A percentile compares a stretch with the other conserved stretches of the same genome.
These are phyloP conservation scores for Leucopsar rothschildi DNA, from an alignment of 2,113 vertebrate species.

Conservation along the genomic window DNA sequence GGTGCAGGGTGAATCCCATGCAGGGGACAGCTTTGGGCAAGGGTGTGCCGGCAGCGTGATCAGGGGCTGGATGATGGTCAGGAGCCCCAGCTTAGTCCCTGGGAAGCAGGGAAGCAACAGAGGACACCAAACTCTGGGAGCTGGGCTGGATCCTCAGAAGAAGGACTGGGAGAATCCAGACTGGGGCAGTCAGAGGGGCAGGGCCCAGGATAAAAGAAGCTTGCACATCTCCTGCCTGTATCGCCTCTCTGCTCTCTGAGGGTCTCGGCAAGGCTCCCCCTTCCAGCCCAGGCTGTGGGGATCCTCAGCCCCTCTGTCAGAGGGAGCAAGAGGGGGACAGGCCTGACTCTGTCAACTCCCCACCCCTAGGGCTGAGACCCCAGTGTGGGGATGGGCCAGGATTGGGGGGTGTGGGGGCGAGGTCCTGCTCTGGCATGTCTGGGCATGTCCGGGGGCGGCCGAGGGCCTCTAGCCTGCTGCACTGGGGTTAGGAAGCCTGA, in stretches of 20 bases:
- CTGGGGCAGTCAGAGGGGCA: background rate
- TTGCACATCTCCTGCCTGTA: background rate
- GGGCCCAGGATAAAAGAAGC: no score
- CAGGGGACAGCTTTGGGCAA: background rate
- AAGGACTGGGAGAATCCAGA: background rate
- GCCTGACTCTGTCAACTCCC: background rate
- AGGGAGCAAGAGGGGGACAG: no score
- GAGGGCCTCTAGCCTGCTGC: background rate
- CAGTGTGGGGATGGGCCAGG: background rate
- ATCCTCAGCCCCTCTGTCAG: background rate
- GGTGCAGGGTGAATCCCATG: background rate
- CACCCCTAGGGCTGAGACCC: background rate
- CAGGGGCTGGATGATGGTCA: no score
- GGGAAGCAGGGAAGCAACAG: no score
- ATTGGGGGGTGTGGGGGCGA: rapidly evolving
- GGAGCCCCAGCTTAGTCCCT: background rate
- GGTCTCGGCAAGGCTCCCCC: background rate
- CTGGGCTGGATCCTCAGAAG: rapidly evolving
- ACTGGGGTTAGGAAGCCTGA: background rate
- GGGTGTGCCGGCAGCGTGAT: rapidly evolving
- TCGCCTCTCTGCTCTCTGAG: background rate
- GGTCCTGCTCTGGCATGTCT: no score
- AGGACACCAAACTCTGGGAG: rapidly evolving
- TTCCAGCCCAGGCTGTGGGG: no score
- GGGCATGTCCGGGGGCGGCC: rapidly evolving